phyloP scores from a whole-genome alignment of 1,140 invertebrate species.

The Macrobrachium nipponense region DNA sequence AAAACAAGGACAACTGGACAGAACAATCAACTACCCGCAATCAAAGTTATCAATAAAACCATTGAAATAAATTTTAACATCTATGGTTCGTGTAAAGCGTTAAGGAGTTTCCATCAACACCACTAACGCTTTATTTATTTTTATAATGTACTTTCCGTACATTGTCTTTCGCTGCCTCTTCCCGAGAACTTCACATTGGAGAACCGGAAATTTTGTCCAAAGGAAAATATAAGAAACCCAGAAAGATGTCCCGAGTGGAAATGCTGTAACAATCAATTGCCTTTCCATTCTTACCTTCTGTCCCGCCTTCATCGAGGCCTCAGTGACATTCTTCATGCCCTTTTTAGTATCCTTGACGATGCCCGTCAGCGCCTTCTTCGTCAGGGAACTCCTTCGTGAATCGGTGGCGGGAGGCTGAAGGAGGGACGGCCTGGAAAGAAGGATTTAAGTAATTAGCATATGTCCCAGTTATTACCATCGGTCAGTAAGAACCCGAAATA shows the following conservation, averaged over 20 bases:
- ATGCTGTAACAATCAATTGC: no score
- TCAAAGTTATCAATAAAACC: no score
- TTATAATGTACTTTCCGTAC: no score
- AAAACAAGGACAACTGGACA: no score
- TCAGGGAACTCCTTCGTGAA: slow-evolving; percentile 32
- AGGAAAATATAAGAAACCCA: neutral
- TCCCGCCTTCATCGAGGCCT: slow-evolving; percentile 45
- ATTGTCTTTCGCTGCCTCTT: no score
- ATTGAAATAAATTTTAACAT: no score
- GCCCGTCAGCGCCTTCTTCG: slow-evolving; percentile 42
- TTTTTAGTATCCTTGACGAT: slow-evolving; percentile 36
- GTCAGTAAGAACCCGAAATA: neutral
- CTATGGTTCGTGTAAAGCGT: no score
- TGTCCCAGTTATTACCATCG: neutral
- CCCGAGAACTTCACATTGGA: no score
- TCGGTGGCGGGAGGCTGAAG: slow-evolving; percentile 4
- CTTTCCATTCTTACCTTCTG: slow-evolving; percentile 27
- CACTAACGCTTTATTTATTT: no score
- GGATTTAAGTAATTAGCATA: neutral
- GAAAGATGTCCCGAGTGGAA: neutral
- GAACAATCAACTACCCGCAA: no score
- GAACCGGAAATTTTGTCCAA: no score
- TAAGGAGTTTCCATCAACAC: no score
- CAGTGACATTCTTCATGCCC: slow-evolving; percentile 32
- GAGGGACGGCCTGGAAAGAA: slow-evolving; percentile 5